Evolutionary conservation across 2,797 vertebrate species (phyloP).

Genomic region (Bovichtus diacanthus): DNA sequence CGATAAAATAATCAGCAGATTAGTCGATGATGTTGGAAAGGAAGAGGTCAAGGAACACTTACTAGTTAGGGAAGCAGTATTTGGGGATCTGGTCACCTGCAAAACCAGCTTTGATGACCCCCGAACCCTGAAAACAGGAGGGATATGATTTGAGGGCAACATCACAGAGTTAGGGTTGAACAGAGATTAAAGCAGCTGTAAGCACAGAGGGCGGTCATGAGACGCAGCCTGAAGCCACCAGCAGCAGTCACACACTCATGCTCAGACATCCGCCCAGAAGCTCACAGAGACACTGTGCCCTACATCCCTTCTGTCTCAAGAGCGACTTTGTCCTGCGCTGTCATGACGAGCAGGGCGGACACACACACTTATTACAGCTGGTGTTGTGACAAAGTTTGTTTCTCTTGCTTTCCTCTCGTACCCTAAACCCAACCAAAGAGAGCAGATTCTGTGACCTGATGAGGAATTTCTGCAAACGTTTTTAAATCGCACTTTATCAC

Average conservation of each 20-base stretch:
- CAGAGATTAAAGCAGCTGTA: too few species aligned
- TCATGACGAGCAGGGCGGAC: too few species aligned
- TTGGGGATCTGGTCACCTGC: conserved; percentile 95
- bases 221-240: conserved; percentile 70
- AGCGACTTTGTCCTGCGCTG: conserved; percentile 22
- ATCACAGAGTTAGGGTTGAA: conserved; percentile 5
- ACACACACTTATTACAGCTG: too few species aligned
- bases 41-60: conserved; percentile 65
- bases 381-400: too few species aligned
- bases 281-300: conserved; percentile 1
- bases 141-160: neutral
- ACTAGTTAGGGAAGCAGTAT: conserved; percentile 95
- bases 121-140: conserved; percentile 85
- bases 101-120: conserved; percentile 93
- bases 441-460: too few species aligned
- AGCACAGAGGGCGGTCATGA: conserved; percentile 68
- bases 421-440: too few species aligned
- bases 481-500: too few species aligned
- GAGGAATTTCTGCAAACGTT: too few species aligned
- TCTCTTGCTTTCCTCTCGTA: too few species aligned
- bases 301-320: neutral
- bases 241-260: conserved; percentile 48
- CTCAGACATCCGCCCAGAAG: neutral
- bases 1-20: neutral
- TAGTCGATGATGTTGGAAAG: neutral